phyloP scores from a whole-genome alignment of 92 coral and sea anemone genomes.

The Phenganax marumi region DNA sequence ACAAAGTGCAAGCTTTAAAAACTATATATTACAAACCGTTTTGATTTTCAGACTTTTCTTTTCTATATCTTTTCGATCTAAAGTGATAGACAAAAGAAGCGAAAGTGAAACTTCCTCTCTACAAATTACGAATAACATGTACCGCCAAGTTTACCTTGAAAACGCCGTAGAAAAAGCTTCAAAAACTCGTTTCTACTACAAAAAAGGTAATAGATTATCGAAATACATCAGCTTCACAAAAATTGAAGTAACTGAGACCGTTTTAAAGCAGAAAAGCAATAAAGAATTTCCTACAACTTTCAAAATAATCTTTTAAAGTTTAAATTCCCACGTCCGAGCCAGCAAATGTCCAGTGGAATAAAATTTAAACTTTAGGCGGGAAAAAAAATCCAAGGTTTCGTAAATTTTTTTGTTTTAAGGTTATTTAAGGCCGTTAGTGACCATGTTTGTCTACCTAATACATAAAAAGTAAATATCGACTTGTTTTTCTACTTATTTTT shows the following conservation, averaged over 20 bases:
- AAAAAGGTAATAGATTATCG: neutral
- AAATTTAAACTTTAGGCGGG: conserved; percentile 9
- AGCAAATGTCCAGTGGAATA: neutral
- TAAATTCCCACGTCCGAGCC: neutral
- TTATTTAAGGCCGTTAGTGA: too few species aligned
- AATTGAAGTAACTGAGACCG: neutral
- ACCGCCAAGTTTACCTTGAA: neutral
- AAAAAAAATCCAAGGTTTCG: neutral
- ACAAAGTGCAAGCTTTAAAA: too few species aligned
- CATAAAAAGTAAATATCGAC: neutral
- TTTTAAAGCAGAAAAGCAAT: neutral
- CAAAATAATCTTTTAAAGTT: neutral
- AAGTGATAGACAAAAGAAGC: neutral
- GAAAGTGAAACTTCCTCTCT: neutral
- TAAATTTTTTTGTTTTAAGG: neutral
- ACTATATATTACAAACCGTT: too few species aligned
- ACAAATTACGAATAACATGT: neutral
- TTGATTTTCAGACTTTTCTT: too few species aligned
- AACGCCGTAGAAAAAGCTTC: neutral
- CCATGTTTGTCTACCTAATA: neutral
- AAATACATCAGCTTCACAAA: neutral
- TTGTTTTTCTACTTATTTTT: neutral
- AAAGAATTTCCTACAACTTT: neutral
- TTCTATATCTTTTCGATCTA: too few species aligned
- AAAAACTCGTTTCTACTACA: neutral